These are phyloP conservation scores for Epinephelus fuscoguttatus DNA, from an alignment of 2,113 vertebrate species.

Conservation along the genomic window DNA sequence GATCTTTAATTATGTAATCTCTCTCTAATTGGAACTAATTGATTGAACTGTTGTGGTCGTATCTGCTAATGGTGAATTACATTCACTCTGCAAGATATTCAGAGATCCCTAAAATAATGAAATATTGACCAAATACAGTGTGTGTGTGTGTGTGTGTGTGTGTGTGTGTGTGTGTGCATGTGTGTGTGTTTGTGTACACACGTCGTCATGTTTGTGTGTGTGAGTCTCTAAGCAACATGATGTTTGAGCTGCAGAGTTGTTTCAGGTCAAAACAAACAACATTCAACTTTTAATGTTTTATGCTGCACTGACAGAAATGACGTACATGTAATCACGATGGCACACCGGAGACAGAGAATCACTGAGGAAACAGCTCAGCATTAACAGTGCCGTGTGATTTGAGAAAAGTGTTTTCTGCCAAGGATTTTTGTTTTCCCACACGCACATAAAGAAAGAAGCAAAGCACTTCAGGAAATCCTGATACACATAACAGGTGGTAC, in stretches of 20 bases:
- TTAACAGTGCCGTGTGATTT: slow-evolving; percentile 30
- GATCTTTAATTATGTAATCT: slow-evolving; percentile 38
- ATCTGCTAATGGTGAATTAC: neutral
- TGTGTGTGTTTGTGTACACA: slow-evolving; percentile 14
- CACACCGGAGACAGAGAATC: slow-evolving; percentile 30
- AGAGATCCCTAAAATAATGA: neutral
- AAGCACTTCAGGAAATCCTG: slow-evolving; percentile 58
- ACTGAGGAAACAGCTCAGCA: slow-evolving; percentile 7
- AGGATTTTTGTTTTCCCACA: slow-evolving; percentile 59
- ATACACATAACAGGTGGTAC: slow-evolving; percentile 75
- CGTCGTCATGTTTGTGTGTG: neutral
- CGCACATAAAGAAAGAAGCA: slow-evolving; percentile 45
- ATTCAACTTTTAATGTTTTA: slow-evolving; percentile 25
- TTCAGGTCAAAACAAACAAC: slow-evolving; percentile 3
- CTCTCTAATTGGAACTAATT: slow-evolving; percentile 36
- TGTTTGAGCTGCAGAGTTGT: neutral
- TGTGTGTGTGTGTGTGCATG: slow-evolving; percentile 23
- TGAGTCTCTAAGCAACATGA: slow-evolving; percentile 27
- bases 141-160: slow-evolving; percentile 8
- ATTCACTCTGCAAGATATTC: slow-evolving; percentile 3
- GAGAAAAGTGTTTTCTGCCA: slow-evolving; percentile 32
- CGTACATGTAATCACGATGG: neutral
- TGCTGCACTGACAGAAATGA: slow-evolving; percentile 2
- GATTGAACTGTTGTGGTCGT: slow-evolving; percentile 11
- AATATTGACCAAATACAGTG: slow-evolving; percentile 18